A percentile compares a stretch with the other conserved stretches of the same genome.
These are phyloP conservation scores for Phodopus roborovskii DNA, from an alignment of 2,113 vertebrate species.

Conservation along the genomic window DNA sequence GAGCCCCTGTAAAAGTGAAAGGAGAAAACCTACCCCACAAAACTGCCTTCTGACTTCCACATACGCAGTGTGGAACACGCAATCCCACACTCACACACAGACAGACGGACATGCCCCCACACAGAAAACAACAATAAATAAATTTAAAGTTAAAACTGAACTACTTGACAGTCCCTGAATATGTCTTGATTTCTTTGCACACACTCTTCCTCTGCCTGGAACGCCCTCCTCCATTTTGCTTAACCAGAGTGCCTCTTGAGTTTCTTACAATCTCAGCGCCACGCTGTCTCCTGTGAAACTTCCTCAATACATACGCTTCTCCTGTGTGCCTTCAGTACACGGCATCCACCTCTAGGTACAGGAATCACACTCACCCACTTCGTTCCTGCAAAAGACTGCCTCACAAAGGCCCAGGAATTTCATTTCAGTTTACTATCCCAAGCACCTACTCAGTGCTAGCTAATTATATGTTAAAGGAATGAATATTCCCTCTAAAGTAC, in stretches of 20 bases:
- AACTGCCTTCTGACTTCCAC: neutral
- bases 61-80: neutral
- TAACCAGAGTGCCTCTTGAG: neutral
- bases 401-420: neutral
- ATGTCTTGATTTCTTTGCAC: neutral
- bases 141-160: neutral
- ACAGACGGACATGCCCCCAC: no score
- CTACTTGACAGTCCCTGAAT: neutral
- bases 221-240: neutral
- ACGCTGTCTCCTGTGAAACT: neutral
- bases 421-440: neutral
- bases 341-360: neutral
- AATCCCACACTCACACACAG: neutral
- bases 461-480: neutral
- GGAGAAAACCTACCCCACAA: neutral
- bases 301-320: neutral
- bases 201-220: neutral
- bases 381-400: neutral
- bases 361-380: neutral
- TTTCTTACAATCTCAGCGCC: neutral
- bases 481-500: neutral
- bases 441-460: neutral
- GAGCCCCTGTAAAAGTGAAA: neutral
- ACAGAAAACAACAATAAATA: neutral
- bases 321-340: neutral